Conservation (phyloP, 2,113 vertebrate genomes). For the Salminus brasiliensis region DNA sequence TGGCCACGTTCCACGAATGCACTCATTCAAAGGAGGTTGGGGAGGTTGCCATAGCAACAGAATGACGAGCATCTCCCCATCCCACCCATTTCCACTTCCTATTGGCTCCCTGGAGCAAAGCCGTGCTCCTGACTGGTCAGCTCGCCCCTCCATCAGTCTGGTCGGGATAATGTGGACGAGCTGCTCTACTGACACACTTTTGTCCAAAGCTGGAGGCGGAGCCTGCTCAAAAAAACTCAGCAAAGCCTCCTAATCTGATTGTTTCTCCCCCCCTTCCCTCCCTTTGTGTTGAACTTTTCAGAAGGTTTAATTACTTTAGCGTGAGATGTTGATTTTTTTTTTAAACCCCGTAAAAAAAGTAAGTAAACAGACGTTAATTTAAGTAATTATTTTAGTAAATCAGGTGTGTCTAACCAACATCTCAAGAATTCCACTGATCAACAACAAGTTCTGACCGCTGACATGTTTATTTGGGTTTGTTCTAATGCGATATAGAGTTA, state of each 20-base stretch:
- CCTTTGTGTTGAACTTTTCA: not conserved
- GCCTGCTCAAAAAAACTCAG: not conserved
- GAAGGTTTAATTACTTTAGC: not conserved
- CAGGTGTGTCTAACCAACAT: too few relatives aligned
- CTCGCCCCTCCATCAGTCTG: slow-evolving; percentile 66
- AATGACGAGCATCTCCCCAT: slow-evolving; percentile 48
- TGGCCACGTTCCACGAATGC: slow-evolving; percentile 75
- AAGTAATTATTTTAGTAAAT: too few relatives aligned
- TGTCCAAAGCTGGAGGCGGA: not conserved
- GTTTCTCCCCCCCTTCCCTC: not conserved
- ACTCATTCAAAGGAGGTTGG: slow-evolving; percentile 73
- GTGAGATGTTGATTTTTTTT: not conserved
- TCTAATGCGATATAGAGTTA: too few relatives aligned
- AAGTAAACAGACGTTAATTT: too few relatives aligned
- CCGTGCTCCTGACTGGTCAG: slow-evolving; percentile 55
- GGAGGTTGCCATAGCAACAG: slow-evolving; percentile 73
- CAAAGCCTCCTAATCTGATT: not conserved
- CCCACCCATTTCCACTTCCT: slow-evolving; percentile 19
- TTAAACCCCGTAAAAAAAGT: too few relatives aligned
- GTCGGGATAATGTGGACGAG: slow-evolving; percentile 55
- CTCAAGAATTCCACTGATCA: too few relatives aligned
- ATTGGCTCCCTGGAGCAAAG: slow-evolving; percentile 58
- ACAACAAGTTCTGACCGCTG: too few relatives aligned
- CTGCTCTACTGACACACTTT: slow-evolving; percentile 81
- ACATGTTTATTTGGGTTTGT: too few relatives aligned